Evolutionary conservation across 2,113 vertebrate species (phyloP), one percentile per base, ranked within the genome.

Genomic region (Panthera uncia): DNA sequence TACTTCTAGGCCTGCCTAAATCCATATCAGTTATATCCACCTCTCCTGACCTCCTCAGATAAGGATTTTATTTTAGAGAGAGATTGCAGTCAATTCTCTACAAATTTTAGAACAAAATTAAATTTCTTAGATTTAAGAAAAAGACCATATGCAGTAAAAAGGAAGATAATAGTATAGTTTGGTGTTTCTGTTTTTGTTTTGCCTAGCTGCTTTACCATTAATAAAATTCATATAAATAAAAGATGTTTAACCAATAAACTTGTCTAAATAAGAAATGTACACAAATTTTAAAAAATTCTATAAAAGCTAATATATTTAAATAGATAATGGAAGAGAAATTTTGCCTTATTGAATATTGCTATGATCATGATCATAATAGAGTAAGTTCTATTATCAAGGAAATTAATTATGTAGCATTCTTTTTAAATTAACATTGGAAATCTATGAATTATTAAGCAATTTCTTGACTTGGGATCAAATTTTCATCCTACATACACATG

Each of bases 361-460:
- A n/a, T 83, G 41, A 83, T 29, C 23, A 25, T 61, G n/a, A 48
- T 27, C 41, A 69, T 15, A 61, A 29, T 57, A 57, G 13, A 18
- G 1, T 74, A 91, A 93, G 18, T 55, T 31, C n/a, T 91, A 25
- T 63, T 74, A 74, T 84, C 41, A 63, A 83, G 9, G 48, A 96
- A 79, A 93, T 74, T 74, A 73, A 95, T 93, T 91, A 83, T 73
- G 9, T 31, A 69, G 7, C n/a, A 79, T 84, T 6, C 12, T 18
- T 71, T 84, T 95, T 73, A 94, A 98, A 87, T 92, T 92, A 94
- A 38, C 68, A 52, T 87, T 88, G 38, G 33, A 10, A 93, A 61
- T 90, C 25, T 87, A 88, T 82, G 45, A 91, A 61, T 91, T 95
- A 38, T 68, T 83, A 80, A 94, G n/a, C 18, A 68, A 96, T 94